Conservation (phyloP, 2,797 vertebrate species). For the Tympanoctomys barrerae region DNA sequence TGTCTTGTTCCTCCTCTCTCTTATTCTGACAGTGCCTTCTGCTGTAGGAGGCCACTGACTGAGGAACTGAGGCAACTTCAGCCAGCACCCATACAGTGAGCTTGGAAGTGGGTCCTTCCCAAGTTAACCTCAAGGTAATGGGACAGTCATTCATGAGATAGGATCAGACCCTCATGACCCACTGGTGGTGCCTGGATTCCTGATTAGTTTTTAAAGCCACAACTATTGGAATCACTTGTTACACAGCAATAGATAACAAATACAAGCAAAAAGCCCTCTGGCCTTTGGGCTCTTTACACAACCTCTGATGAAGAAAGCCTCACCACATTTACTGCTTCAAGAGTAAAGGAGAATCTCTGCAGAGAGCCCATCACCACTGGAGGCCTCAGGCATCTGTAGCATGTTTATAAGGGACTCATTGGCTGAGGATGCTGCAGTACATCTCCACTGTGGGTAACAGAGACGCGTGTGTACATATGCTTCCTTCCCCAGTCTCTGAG, state of each 20-base stretch:
- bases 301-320: constrained; percentile 13
- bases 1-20: not conserved
- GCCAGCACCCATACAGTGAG: not conserved
- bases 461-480: not conserved
- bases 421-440: not conserved
- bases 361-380: not conserved
- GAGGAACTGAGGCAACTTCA: not conserved
- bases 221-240: not conserved
- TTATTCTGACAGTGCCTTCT: not conserved
- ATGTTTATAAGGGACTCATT: not conserved
- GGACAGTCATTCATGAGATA: not conserved
- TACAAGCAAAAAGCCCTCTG: not conserved
- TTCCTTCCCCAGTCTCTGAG: not conserved
- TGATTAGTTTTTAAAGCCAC: not conserved
- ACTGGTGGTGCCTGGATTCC: not conserved
- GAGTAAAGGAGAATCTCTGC: not conserved
- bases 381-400: not conserved
- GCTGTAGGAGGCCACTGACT: not conserved
- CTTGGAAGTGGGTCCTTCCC: not conserved
- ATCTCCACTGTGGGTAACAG: not conserved
- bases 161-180: not conserved
- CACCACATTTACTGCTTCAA: constrained; percentile 21
- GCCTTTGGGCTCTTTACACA: not conserved
- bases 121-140: not conserved
- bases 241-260: not conserved